Base-by-base conservation (phyloP, 2,113 vertebrate genomes). In the Echinops telfairi region DNA sequence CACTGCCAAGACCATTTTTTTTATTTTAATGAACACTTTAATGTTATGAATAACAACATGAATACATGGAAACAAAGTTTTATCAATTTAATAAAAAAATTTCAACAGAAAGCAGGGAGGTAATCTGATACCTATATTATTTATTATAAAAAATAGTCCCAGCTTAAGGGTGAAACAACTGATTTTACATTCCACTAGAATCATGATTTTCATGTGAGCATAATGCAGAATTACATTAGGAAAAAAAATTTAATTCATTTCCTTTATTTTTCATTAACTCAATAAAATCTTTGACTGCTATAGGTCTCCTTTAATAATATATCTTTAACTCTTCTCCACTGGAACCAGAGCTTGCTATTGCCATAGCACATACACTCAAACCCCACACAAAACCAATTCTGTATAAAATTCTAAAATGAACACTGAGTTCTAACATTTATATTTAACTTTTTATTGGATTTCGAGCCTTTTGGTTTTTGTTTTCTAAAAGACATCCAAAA, bases 1-100 rank as follows among this genome's bases (percentile, higher is more conserved):
- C 47, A 53, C 12, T 53, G 12, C 47, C 12, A 14, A n/a, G n/a
- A n/a, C n/a, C n/a, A n/a, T n/a, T n/a, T n/a, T n/a, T n/a, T n/a
- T n/a, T n/a, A 98, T 98, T 98, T 98, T 98, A 99, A 99, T 99
- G 98, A 99, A 98, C 98, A 97, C 98, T 99, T 99, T 99, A 99
- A 99, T 99, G 98, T 99, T 98, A 98, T 98, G 98, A 98, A 99
- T 98, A 98, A 99, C 98, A 99, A 99, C 98, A 98, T 97, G 98
- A 98, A 98, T 98, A 98, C 98, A 99, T 99, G 98, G 98, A 98
- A 98, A 98, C 98, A 97, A 98, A 98, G 98, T 98, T 98, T 98
- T 97, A 98, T 98, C 98, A 98, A 98, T 98, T 98, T 98, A 98
- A 98, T 98, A 98, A 96, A 97, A 98, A 98, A 98, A 95, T 97